These are phyloP conservation scores for Tringa solitaria DNA, from an alignment of 2,113 vertebrate genomes.

Conservation along the genomic window DNA sequence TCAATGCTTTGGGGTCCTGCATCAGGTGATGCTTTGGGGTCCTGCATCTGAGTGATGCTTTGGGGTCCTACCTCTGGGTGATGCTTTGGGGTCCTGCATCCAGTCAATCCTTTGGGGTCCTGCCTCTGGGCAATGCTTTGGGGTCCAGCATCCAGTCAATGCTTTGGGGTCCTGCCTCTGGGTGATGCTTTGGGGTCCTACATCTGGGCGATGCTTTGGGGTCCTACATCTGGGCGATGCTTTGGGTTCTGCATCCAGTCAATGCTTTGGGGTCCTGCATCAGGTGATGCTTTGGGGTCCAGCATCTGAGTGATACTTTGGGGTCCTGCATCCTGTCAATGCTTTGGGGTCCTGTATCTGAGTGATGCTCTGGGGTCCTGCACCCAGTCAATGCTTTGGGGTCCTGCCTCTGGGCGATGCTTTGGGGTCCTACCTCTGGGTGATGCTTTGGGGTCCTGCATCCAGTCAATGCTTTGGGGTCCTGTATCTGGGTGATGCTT, in stretches of 20 bases:
- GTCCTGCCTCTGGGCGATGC: neutral
- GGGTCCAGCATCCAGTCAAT: too few relatives aligned
- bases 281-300: accelerated
- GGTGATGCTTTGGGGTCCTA: neutral
- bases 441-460: accelerated
- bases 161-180: neutral
- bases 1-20: neutral
- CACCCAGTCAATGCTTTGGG: too few relatives aligned
- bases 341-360: neutral
- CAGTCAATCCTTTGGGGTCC: neutral
- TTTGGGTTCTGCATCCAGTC: accelerated
- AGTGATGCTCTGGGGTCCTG: too few relatives aligned
- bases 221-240: accelerated
- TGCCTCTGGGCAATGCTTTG: neutral
- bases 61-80: accelerated
- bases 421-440: neutral
- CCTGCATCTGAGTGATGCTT: neutral
- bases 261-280: neutral
- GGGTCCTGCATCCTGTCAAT: too few relatives aligned
- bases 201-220: neutral
- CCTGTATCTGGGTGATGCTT: accelerated
- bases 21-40: neutral
- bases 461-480: accelerated
- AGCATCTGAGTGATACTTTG: accelerated
- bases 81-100: neutral